These are phyloP conservation scores for Oegoconia quadripuncta DNA, from an alignment of 2,888 invertebrate genomes.

Conservation along the genomic window DNA sequence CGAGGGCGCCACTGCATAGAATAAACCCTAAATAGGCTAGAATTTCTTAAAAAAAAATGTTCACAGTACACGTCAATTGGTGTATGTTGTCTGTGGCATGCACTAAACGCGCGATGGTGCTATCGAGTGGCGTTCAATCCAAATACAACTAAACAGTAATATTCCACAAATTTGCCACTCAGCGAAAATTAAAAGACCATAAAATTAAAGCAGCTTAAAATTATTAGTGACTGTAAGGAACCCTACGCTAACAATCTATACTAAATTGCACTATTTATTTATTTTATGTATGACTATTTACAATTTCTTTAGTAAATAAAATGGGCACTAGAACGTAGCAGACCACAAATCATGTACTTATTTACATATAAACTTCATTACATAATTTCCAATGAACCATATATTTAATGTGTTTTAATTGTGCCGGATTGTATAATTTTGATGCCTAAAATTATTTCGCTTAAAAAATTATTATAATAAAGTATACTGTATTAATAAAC, in stretches of 20 bases:
- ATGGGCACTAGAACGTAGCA: no score
- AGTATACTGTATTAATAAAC: no score
- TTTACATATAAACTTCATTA: neutral
- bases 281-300: neutral
- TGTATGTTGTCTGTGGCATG: no score
- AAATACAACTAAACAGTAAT: neutral
- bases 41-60: no score
- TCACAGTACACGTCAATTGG: no score
- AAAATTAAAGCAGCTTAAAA: neutral
- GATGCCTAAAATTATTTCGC: no score
- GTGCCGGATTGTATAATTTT: neutral
- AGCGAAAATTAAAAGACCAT: neutral
- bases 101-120: no score
- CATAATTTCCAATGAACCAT: neutral
- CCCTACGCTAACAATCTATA: neutral
- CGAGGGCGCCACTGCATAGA: no score
- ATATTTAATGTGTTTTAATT: neutral
- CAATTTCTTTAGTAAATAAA: neutral
- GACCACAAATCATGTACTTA: neutral
- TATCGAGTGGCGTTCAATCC: no score
- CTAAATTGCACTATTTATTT: conserved; percentile 6
- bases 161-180: neutral
- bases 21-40: no score
- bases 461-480: no score
- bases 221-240: conserved; percentile 3